Conservation (phyloP, 2,888 invertebrate genomes). For the Ligdia adustata region DNA sequence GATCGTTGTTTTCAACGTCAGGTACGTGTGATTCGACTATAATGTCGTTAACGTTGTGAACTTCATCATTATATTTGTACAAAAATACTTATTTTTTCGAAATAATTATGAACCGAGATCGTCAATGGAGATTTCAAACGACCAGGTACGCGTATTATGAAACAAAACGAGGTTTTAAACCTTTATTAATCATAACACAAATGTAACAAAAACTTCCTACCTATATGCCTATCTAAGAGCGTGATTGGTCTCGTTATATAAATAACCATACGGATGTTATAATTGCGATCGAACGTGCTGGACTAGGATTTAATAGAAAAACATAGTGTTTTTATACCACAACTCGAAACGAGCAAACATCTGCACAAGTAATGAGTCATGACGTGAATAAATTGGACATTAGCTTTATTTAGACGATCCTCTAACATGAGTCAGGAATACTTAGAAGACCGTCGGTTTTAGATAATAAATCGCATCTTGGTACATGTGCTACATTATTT, state of each 20-base stretch:
- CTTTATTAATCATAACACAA: constrained; percentile 1
- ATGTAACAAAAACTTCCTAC: constrained; percentile 19
- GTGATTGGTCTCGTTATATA: constrained; percentile 26
- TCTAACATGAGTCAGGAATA: constrained; percentile 21
- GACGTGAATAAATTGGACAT: constrained; percentile 23
- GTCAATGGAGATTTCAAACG: too few relatives aligned
- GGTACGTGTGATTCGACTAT: too few relatives aligned
- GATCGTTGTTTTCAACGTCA: too few relatives aligned
- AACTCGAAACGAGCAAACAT: constrained; percentile 29
- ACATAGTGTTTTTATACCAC: constrained; percentile 23
- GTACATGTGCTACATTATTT: too few relatives aligned
- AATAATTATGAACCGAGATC: too few relatives aligned
- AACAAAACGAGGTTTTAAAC: too few relatives aligned
- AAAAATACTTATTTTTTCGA: too few relatives aligned
- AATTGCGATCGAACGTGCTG: constrained; percentile 27
- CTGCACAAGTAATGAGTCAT: constrained; percentile 30
- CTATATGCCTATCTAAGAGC: constrained; percentile 19
- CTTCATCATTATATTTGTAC: too few relatives aligned
- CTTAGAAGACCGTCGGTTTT: constrained; percentile 10
- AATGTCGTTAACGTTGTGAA: too few relatives aligned
- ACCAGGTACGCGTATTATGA: too few relatives aligned
- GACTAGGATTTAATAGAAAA: constrained; percentile 25
- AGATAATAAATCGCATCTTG: background rate
- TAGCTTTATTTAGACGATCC: constrained; percentile 24
- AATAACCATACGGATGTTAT: constrained; percentile 31